Base-by-base conservation (phyloP, 2,888 invertebrate genomes). In the Amblyjoppa fuscipennis region DNA sequence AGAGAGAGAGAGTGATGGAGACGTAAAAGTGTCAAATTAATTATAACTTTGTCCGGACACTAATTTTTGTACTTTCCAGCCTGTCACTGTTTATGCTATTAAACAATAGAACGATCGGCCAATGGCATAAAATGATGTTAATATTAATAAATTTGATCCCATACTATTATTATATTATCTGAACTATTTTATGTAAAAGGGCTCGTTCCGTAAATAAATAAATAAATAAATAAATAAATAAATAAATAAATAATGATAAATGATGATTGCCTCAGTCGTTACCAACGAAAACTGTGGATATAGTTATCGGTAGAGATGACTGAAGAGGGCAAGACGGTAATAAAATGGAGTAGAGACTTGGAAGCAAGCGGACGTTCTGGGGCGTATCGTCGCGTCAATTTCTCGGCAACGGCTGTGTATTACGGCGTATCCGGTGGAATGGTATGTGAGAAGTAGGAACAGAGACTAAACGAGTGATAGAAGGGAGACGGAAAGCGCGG, bases 351-450 rank as follows among this genome's bases (percentile, higher is more conserved):
- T 56, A 51, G 61, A 77, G 69, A 49, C 28, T 69, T 25, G 61
- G 82, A 80, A 80, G 31, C 56, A 74, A 74, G 34, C 49, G 61
- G 70, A 80, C n/a, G 49, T 80, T 78, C 28, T 64, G 53, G 34
- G 61, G 76, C 73, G 45, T 82, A 76, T 74, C 68, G 76, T 80
- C 59, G 64, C 53, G 69, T 76, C 73, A 83, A 75, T 80, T 69
- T 53, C 66, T 68, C 70, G 70, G 80, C 59, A 45, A 70, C 45
- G 61, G 28, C 34, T 59, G 77, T 59, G 77, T 56, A 59, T 78
- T 51, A 51, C 79, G 41, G 64, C 25, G 69, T 77, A 66, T 80
- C 82, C 82, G 75, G 82, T 76, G 79, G 53, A 75, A 74, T 38
- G 28, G 28, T 34, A 51, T 16, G 61, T 13, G 49, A 38, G 64